These are phyloP conservation scores for Yoshiicerus persimilis DNA, from an alignment of 1,140 invertebrate genomes.

Conservation along the genomic window DNA sequence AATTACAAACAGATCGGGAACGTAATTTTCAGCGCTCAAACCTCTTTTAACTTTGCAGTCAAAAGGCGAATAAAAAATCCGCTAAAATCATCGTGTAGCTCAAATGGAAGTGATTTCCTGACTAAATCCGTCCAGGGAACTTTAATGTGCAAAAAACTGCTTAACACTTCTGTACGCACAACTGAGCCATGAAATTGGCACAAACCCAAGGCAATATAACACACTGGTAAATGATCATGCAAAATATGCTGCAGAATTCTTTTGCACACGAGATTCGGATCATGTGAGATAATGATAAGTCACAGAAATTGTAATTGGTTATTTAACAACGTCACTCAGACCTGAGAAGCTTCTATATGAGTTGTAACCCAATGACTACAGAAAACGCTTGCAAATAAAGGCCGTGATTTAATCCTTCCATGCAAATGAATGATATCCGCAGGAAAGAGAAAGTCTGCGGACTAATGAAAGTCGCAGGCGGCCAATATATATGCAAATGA, in stretches of 20 bases:
- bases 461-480: too few relatives aligned
- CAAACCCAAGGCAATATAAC: neutral
- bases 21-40: neutral
- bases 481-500: too few relatives aligned
- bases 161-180: neutral
- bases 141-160: neutral
- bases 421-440: too few relatives aligned
- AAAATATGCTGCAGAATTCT: constrained; percentile 8
- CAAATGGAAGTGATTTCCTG: neutral
- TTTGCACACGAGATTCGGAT: neutral
- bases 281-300: neutral
- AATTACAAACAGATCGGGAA: neutral
- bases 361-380: too few relatives aligned
- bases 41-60: neutral
- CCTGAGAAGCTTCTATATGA: neutral
- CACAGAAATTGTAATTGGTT: neutral
- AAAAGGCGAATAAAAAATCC: neutral
- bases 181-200: constrained; percentile 6
- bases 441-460: too few relatives aligned
- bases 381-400: too few relatives aligned
- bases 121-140: neutral
- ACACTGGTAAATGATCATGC: neutral
- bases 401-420: too few relatives aligned
- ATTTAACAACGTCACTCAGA: neutral
- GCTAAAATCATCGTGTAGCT: neutral